Evolutionary conservation across 2,888 invertebrate species (phyloP).

Genomic region (Drosophila colorata): DNA sequence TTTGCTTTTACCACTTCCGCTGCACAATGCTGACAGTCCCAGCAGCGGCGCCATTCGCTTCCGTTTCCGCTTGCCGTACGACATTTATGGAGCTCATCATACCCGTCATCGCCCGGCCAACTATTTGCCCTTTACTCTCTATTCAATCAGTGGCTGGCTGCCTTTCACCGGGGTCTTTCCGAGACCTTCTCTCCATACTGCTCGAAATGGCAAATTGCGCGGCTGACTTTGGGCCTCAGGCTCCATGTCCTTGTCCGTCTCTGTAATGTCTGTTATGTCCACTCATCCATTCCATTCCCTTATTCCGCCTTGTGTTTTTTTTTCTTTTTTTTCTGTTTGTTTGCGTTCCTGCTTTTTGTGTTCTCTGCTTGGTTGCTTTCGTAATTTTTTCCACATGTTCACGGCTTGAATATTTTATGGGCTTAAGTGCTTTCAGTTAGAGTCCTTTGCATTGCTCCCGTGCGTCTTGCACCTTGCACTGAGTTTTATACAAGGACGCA

Average conservation of each 20-base stretch:
- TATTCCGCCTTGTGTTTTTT: slow-evolving; percentile 24
- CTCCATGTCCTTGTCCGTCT: slow-evolving; percentile 27
- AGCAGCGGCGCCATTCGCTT: slow-evolving; percentile 67
- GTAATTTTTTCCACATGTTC: slow-evolving; percentile 79
- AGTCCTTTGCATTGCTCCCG: slow-evolving; percentile 57
- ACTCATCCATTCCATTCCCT: slow-evolving; percentile 56
- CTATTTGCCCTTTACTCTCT: slow-evolving; percentile 70
- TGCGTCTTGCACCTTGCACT: slow-evolving; percentile 63
- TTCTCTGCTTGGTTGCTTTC: slow-evolving; percentile 47
- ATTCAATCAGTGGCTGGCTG: slow-evolving; percentile 73
- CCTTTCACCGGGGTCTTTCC: slow-evolving; percentile 34
- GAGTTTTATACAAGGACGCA: slow-evolving; percentile 40
- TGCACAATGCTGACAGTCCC: slow-evolving; percentile 55
- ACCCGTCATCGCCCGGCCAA: slow-evolving; percentile 41
- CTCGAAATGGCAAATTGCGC: slow-evolving; percentile 66
- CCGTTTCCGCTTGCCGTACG: slow-evolving; percentile 65
- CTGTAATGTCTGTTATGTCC: slow-evolving; percentile 56
- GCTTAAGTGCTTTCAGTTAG: slow-evolving; percentile 79
- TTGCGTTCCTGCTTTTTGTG: slow-evolving; percentile 57
- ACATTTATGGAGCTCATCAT: slow-evolving; percentile 72
- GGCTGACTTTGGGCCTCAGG: slow-evolving; percentile 27
- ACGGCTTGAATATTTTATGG: slow-evolving; percentile 79
- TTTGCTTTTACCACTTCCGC: slow-evolving; percentile 70
- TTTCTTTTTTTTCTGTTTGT: slow-evolving; percentile 21
- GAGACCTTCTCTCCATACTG: slow-evolving; percentile 14